Evolutionary conservation across 2,113 vertebrate genomes (phyloP).

Genomic region (Sapajus apella): DNA sequence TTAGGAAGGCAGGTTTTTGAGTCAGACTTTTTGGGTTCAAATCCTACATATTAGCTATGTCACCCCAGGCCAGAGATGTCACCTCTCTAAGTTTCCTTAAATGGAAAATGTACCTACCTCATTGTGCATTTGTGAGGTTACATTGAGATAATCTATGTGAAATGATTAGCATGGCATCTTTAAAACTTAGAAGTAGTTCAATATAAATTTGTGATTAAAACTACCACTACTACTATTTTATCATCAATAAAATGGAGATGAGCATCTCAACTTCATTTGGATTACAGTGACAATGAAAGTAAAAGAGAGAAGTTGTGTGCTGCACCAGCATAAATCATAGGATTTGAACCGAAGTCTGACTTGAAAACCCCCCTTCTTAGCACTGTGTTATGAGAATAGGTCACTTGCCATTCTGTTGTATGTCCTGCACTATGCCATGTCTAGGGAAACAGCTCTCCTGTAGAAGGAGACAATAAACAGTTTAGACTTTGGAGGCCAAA

Average conservation of each 20-base stretch:
- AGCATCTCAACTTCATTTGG: too few species aligned
- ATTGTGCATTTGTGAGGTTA: neutral
- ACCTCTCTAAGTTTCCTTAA: neutral
- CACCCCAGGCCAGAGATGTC: neutral
- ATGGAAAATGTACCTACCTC: neutral
- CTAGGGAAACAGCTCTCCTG: neutral
- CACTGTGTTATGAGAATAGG: fast-evolving
- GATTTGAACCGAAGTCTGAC: neutral
- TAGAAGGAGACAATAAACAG: neutral
- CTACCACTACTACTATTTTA: too few species aligned
- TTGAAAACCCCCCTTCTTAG: neutral
- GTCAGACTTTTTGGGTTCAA: neutral
- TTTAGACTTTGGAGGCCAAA: fast-evolving
- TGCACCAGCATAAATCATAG: too few species aligned
- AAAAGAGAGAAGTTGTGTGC: neutral
- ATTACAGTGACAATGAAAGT: neutral
- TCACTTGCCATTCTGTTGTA: neutral
- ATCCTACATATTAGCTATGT: neutral
- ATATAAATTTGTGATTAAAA: neutral
- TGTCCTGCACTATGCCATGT: too few species aligned
- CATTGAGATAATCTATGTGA: neutral
- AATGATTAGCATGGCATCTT: neutral
- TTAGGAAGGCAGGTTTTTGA: neutral
- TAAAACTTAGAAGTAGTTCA: neutral
- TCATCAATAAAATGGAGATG: neutral